Evolutionary conservation across 2,113 vertebrate genomes (phyloP).

Genomic region (Asarcornis scutulata): DNA sequence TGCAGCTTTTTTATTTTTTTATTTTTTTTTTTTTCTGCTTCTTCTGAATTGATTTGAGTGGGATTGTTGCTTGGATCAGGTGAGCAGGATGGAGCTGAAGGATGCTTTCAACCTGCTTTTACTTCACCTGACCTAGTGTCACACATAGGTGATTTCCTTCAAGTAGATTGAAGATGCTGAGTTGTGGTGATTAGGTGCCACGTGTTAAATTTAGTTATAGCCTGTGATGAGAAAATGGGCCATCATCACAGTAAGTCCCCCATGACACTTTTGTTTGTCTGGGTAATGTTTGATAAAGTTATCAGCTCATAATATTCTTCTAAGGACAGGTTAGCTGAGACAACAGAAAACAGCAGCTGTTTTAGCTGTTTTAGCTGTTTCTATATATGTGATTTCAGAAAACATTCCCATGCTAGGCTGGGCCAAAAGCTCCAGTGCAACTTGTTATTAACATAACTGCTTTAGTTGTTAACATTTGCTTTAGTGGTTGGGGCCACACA

Average conservation of each 20-base stretch:
- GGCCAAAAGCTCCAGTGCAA: too few relatives aligned
- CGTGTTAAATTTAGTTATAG: background rate
- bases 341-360: background rate
- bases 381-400: background rate
- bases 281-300: background rate
- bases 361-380: background rate
- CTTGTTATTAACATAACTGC: accelerated
- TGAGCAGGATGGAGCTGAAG: background rate
- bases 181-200: background rate
- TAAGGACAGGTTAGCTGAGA: background rate
- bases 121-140: background rate
- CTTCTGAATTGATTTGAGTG: background rate
- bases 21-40: background rate
- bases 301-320: background rate
- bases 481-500: background rate
- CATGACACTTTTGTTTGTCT: background rate
- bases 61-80: background rate
- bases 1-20: background rate
- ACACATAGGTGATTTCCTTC: background rate
- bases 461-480: background rate
- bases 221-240: background rate
- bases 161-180: background rate
- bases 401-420: background rate
- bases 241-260: background rate
- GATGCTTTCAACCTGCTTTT: background rate